Base-by-base conservation (phyloP, 2,888 invertebrate species). In the Caenorhabditis afra region DNA sequence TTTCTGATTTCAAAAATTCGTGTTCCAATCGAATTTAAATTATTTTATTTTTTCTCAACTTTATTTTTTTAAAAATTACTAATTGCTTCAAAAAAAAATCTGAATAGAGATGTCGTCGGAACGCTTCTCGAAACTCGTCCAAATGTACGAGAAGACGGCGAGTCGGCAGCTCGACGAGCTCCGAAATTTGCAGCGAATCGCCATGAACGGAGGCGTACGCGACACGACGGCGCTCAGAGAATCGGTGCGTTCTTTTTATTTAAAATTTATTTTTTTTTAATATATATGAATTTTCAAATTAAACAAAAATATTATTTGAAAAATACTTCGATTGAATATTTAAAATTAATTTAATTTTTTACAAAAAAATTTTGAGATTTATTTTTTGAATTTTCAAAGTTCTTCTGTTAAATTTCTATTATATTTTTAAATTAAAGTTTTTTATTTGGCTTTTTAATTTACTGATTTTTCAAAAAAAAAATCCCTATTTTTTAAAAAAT, bases 141-240 rank as follows among this genome's bases (percentile, higher is more conserved):
- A 76, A 47, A 62, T 78, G 47, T 84, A 84, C 53, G 82, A 84
- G 62, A 61, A 77, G 29, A 68, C 79, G 45, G 75, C 79, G 10
- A 55, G 37, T 14, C 52, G 64, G 0, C 62, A 82, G 20, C 11
- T 84, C n/a, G 22, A n/a, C 12, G 84, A 84, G 41, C 41, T 84
- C 55, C 68, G 75, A 68, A 62, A 45, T 41, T 50, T 80, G 14
- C 84, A 84, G 50, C 59, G 64, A 66, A 65, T 61, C 5, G 76
- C 76, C 0, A 53, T 81, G 3, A 67, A 83, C 57, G 70, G 58
- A 37, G 70, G 70, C 5, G 14, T 16, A 8, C 53, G 68, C 39
- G 80, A 83, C 52, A 81, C 68, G 23, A 20, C 37, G 1, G 49
- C 68, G 8, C 59, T 65, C 23, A 58, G 83, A 45, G 41, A 77